phyloP scores from a whole-genome alignment of 2,888 invertebrate genomes.

The Isotomurus palustris region DNA sequence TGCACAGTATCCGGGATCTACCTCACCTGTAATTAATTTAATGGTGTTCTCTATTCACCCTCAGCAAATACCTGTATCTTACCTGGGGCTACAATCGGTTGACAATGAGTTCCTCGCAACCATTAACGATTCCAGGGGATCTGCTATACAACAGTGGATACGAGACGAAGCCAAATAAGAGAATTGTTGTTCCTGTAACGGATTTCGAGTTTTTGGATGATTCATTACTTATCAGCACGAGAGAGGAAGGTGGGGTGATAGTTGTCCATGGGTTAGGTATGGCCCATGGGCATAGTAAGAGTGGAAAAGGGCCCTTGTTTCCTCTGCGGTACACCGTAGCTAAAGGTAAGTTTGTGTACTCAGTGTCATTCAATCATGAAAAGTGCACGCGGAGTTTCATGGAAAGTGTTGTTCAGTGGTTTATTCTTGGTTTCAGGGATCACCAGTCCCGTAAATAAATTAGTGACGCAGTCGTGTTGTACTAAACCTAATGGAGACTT shows the following conservation, averaged over 20 bases:
- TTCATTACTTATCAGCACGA: constrained; percentile 23
- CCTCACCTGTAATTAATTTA: too few species aligned
- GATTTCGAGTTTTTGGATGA: constrained; percentile 39
- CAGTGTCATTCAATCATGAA: too few species aligned
- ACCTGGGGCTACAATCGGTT: constrained; percentile 39
- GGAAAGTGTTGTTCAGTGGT: too few species aligned
- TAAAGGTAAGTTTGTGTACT: constrained; percentile 13
- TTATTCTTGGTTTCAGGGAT: constrained; percentile 26
- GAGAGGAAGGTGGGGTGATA: constrained; percentile 17
- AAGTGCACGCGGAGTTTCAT: too few species aligned
- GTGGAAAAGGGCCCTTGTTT: background rate
- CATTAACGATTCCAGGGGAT: constrained; percentile 26
- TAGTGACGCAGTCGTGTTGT: constrained; percentile 37
- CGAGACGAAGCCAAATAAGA: background rate
- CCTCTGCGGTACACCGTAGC: constrained; percentile 19
- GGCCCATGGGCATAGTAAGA: constrained; percentile 24
- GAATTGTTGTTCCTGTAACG: constrained; percentile 15
- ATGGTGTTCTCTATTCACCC: too few species aligned
- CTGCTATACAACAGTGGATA: constrained; percentile 4
- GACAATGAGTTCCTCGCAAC: constrained; percentile 28
- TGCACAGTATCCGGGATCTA: too few species aligned
- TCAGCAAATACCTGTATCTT: constrained; percentile 39
- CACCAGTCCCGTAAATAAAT: constrained; percentile 13
- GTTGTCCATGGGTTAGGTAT: constrained; percentile 32
- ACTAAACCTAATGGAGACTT: constrained; percentile 9